Conservation (phyloP, 1,140 invertebrate species). For the Camponotus floridanus region DNA sequence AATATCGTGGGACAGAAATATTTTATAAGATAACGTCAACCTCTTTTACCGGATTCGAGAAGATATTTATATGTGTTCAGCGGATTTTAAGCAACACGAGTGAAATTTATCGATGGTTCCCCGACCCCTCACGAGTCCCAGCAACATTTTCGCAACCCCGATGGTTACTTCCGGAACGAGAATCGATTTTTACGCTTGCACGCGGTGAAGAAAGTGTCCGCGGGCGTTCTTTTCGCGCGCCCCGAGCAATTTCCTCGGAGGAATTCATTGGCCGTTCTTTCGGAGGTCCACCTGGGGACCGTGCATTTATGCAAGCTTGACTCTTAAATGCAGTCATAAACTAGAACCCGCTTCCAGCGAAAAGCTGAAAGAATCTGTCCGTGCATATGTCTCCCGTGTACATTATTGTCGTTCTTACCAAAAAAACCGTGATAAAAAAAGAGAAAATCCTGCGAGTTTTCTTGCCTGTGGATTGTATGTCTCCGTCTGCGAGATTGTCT, state of each 20-base stretch:
- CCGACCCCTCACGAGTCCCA: background rate
- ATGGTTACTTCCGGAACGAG: conserved; percentile 32
- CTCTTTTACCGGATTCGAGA: background rate
- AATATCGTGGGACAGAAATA: conserved; percentile 3
- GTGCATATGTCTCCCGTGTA: conserved; percentile 26
- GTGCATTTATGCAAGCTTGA: conserved; percentile 68
- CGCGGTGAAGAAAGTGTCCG: conserved; percentile 66
- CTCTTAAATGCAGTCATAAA: conserved; percentile 70
- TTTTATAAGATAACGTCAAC: conserved; percentile 23
- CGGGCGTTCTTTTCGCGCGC: conserved; percentile 55
- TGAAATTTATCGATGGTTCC: conserved; percentile 27
- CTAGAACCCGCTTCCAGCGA: conserved; percentile 58
- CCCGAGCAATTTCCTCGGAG: conserved; percentile 65
- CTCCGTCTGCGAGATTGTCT: background rate
- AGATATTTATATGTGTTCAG: conserved; percentile 24
- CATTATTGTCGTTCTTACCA: conserved; percentile 49
- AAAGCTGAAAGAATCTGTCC: conserved; percentile 72
- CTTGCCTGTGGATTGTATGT: background rate
- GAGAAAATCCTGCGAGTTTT: conserved; percentile 16
- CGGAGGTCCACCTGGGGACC: conserved; percentile 73
- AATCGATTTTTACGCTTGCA: conserved; percentile 60
- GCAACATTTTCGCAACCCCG: conserved; percentile 48
- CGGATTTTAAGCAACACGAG: conserved; percentile 40
- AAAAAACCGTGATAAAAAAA: conserved; percentile 15
- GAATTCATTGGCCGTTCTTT: conserved; percentile 75